Evolutionary conservation across 2,113 vertebrate species (phyloP), one percentile per base, ranked within the genome.

Genomic region (Pollimyrus isidori): DNA sequence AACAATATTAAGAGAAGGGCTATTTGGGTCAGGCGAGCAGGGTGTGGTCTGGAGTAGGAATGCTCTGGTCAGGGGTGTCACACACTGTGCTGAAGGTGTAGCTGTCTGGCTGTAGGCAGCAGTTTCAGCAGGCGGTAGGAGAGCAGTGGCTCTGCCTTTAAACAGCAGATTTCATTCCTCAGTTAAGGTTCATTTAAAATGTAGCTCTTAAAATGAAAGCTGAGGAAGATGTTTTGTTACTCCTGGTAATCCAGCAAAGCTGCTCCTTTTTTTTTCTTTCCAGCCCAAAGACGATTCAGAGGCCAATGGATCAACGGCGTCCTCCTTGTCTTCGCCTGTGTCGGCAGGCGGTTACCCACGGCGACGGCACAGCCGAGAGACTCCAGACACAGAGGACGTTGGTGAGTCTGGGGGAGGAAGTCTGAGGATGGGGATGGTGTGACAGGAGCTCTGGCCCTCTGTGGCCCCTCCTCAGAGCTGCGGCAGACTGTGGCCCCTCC

Each of bases 281-380:
- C 93, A 99, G 98, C 97, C 98, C 89, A 96, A 97, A 88, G 93
- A 96, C 7, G 98, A 98, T 88, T 97, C 96, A 0, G 96, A 98
- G 88, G 96, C 96, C 86, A 97, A 97, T 0, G 96, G 95, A 45
- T 99, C 98, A 48, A 95, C 95, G 87, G 95, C 96, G 0, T 98
- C 97, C 0, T 94, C 97, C 87, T 93, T 97, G 91, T 98, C 97
- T 0, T 98, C 98, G 46, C 97, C 97, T 0, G 96, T 98, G 89
- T 98, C 98, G 7, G 97, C 96, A 91, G 91, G 93, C 46, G 96
- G 96, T 87, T 97, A 96, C 30, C 94, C 94, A 23, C 96, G 92
- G 86, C 96, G 97, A 90, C 96, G 93, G 15, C 96, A 94, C 49
- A 97, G 97, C 91, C 95, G 96, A 73, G 96, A 96, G 91, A 98